Evolutionary conservation across 1,140 invertebrate species (phyloP), one percentile per base, ranked within the genome.

Genomic region (Carposina sasakii): DNA sequence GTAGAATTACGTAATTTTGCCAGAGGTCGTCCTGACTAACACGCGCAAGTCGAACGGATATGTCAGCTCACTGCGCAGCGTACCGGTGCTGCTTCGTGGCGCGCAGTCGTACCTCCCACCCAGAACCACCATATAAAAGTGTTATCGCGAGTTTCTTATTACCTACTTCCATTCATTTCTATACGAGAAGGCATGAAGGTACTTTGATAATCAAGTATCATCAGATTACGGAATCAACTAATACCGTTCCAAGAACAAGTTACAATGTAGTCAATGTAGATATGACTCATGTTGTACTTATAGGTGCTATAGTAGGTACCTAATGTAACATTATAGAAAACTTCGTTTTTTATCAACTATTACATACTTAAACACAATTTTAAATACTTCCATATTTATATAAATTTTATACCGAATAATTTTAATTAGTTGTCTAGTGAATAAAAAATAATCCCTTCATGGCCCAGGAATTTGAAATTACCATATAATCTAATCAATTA

Each of bases 1-100:
- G 56, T 72, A 63, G 71, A 78, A 78, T 84, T 84, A 84, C 76
- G 81, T 84, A 84, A 84, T 81, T 75, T 77, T 53, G 55, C 54
- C 59, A 83, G 76, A 83, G 73, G 77, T 81, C 79, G 76, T 75
- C 71, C 70, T 70, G 71, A 66, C 69, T 68, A 73, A 57, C 52
- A 61, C 71, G 77, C 79, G 77, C 79, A 84, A 76, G 77, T 76
- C 79, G 63, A 66, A 63, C 71, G 69, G 70, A 72, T 75, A 72
- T 75, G 64, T 73, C 71, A 72, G 75, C 73, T 70, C 65, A 76
- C 74, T 79, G 81, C 81, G 77, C 77, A 77, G 81, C 81, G 77
- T 76, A 77, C 63, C 60, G 55, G 64, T 63, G 60, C 56, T 71
- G 60, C 61, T 70, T 66, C 54, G 67, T 49, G 47, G 54, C 63